phyloP scores from a whole-genome alignment of 1,140 invertebrate species.

The Chelonus insularis region DNA sequence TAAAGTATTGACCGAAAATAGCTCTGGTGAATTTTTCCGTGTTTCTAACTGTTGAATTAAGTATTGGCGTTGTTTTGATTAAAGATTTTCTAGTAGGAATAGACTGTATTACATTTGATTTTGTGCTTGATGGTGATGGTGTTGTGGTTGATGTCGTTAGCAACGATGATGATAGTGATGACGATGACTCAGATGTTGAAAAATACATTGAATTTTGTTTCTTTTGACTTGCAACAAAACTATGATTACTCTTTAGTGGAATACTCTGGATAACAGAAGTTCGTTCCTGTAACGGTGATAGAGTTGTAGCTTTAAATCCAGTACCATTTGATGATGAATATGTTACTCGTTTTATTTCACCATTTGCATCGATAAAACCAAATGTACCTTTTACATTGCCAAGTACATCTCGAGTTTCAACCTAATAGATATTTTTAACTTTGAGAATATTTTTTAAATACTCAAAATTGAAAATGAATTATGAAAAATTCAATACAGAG shows the following conservation, averaged over 20 bases:
- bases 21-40: conserved; percentile 42
- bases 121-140: too few relatives aligned
- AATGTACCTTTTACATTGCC: conserved; percentile 86
- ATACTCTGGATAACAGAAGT: conserved; percentile 60
- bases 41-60: conserved; percentile 48
- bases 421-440: conserved; percentile 53
- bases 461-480: too few relatives aligned
- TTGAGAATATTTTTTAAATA: too few relatives aligned
- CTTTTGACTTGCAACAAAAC: conserved; percentile 38
- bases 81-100: conserved; percentile 63
- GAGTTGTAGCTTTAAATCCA: conserved; percentile 60
- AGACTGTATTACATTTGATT: too few relatives aligned
- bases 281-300: conserved; percentile 58
- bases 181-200: conserved; percentile 57
- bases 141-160: too few relatives aligned
- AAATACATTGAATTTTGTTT: conserved; percentile 46
- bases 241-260: conserved; percentile 49
- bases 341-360: conserved; percentile 81
- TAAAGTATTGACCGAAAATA: conserved; percentile 39
- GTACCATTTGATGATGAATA: conserved; percentile 69
- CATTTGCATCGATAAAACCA: conserved; percentile 79
- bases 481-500: too few relatives aligned
- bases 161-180: conserved; percentile 43
- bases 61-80: conserved; percentile 42
- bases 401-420: conserved; percentile 77